These are phyloP conservation scores for Leucoraja erinaceus DNA, from an alignment of 2,113 vertebrate genomes.

Conservation along the genomic window DNA sequence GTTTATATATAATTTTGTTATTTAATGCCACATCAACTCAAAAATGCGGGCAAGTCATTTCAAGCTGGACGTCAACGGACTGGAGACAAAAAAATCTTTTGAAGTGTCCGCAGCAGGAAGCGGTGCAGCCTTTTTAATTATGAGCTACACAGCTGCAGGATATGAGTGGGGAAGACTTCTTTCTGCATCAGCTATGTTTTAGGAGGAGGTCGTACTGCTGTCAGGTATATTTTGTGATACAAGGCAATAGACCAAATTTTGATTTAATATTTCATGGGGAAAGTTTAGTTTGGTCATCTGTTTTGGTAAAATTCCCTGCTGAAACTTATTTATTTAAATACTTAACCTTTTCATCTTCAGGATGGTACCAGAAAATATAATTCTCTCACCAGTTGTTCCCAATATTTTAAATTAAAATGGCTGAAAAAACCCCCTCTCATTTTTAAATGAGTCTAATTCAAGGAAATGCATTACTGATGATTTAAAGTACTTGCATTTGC, in stretches of 20 bases:
- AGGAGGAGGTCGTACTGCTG: constrained; percentile 45
- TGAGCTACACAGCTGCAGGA: constrained; percentile 58
- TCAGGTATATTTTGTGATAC: constrained; percentile 33
- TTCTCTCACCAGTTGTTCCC: not conserved
- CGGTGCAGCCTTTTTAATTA: constrained; percentile 67
- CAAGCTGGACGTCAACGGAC: constrained; percentile 50
- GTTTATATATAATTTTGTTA: constrained; percentile 12
- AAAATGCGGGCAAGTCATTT: constrained; percentile 51
- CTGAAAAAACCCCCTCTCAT: not conserved
- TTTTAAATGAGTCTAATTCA: no score
- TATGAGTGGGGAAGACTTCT: constrained; percentile 49
- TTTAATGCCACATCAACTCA: constrained; percentile 43
- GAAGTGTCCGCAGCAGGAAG: constrained; percentile 66
- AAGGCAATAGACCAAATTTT: not conserved
- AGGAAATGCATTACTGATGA: not conserved
- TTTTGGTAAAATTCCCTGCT: not conserved
- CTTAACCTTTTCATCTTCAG: constrained; percentile 27
- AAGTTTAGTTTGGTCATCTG: not conserved
- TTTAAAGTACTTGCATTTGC: not conserved
- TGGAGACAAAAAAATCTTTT: constrained; percentile 54
- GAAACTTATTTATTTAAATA: not conserved
- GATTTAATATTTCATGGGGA: not conserved
- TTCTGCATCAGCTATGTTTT: constrained; percentile 45
- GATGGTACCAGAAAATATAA: not conserved
- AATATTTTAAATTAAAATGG: not conserved